A percentile compares a stretch with the other conserved stretches of the same genome.
Conservation (phyloP, 1,140 invertebrate genomes). For the Heliconius hermathena region DNA sequence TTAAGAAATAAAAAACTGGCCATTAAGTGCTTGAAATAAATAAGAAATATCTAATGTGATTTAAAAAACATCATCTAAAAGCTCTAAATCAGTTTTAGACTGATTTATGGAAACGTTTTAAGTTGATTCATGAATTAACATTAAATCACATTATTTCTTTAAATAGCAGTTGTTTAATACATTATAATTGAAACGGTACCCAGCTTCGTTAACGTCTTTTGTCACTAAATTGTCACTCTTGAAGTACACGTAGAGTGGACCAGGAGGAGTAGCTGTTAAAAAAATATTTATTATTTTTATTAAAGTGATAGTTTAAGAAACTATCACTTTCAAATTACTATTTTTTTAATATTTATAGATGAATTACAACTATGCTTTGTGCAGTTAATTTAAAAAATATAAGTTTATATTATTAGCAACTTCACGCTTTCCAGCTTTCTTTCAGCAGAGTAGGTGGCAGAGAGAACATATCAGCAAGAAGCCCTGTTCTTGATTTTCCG, state of each 20-base stretch:
- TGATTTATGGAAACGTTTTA: not conserved
- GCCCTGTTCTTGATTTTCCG: too few relatives aligned
- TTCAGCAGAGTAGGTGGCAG: too few relatives aligned
- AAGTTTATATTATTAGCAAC: too few relatives aligned
- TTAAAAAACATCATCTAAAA: not conserved
- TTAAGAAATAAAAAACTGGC: not conserved
- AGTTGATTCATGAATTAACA: not conserved
- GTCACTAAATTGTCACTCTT: slow-evolving; percentile 73
- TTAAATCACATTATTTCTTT: slow-evolving; percentile 41
- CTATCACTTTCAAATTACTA: too few relatives aligned
- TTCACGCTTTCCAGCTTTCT: too few relatives aligned
- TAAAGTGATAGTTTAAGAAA: too few relatives aligned
- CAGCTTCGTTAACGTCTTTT: slow-evolving; percentile 58
- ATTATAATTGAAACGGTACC: slow-evolving; percentile 75
- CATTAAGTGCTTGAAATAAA: not conserved
- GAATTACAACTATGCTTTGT: too few relatives aligned
- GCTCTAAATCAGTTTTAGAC: not conserved
- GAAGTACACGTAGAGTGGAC: slow-evolving; percentile 76
- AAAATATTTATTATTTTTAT: slow-evolving; percentile 16
- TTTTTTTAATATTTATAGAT: too few relatives aligned
- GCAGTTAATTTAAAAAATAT: too few relatives aligned
- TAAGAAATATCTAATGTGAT: not conserved
- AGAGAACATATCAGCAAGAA: too few relatives aligned
- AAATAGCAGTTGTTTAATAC: slow-evolving; percentile 75
- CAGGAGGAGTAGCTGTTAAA: slow-evolving; percentile 69